Evolutionary conservation across 2,888 invertebrate genomes (phyloP).

Genomic region (Aphidius colemani): DNA sequence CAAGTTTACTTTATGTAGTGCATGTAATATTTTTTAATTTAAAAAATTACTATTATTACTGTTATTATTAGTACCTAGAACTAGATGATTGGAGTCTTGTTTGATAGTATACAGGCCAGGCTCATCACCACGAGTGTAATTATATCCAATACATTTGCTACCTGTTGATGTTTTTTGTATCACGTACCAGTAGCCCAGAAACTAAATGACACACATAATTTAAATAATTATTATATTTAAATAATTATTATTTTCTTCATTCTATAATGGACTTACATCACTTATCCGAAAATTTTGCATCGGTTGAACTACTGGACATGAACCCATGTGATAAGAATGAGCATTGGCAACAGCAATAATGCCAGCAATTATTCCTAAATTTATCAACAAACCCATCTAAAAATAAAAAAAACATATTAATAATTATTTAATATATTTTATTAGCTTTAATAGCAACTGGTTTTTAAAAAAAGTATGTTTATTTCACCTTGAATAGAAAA

Average conservation of each 20-base stretch:
- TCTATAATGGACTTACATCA: slow-evolving; percentile 64
- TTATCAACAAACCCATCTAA: slow-evolving; percentile 40
- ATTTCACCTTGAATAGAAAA: neutral
- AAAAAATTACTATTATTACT: neutral
- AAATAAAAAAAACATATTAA: neutral
- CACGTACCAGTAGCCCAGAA: slow-evolving; percentile 81
- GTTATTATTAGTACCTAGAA: slow-evolving; percentile 46
- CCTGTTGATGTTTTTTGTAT: slow-evolving; percentile 83
- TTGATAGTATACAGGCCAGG: slow-evolving; percentile 72
- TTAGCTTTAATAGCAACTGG: too few relatives aligned
- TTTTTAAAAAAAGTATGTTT: neutral
- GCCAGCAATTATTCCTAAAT: slow-evolving; percentile 36
- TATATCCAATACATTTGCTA: slow-evolving; percentile 78
- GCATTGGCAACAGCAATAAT: slow-evolving; percentile 46
- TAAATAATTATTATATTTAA: neutral
- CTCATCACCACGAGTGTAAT: slow-evolving; percentile 73
- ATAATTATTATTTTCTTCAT: slow-evolving; percentile 9
- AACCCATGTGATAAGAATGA: slow-evolving; percentile 76
- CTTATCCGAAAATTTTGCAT: slow-evolving; percentile 76
- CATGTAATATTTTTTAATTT: neutral
- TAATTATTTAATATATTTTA: slow-evolving; percentile 3
- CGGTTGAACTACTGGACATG: slow-evolving; percentile 76
- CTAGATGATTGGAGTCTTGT: slow-evolving; percentile 72
- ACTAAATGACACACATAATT: slow-evolving; percentile 59
- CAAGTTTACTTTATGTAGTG: neutral